Evolutionary conservation across 2,113 vertebrate genomes (phyloP).

Genomic region (Tricholaema leucomelas): DNA sequence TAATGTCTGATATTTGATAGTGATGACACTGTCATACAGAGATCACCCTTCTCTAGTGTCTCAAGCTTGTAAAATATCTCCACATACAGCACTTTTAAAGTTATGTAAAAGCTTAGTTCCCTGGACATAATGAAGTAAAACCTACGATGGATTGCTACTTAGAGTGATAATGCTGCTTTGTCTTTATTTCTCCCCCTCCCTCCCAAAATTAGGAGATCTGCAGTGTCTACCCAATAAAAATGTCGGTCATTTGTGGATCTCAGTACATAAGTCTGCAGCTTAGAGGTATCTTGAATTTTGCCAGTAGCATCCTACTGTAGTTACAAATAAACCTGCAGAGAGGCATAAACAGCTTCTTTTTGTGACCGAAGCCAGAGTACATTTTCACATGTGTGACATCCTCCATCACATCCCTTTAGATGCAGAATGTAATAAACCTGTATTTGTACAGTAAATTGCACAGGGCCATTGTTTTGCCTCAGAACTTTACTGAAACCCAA

Average conservation of each 20-base stretch:
- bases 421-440: not conserved
- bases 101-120: not conserved
- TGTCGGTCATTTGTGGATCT: not conserved
- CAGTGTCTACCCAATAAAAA: not conserved
- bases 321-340: not conserved
- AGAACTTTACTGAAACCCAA: not conserved
- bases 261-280: not conserved
- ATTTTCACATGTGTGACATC: not conserved
- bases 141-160: not conserved
- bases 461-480: not conserved
- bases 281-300: not conserved
- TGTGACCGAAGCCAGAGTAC: not conserved
- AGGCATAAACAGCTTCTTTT: not conserved
- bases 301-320: not conserved
- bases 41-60: not conserved
- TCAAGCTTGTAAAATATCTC: not conserved
- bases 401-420: not conserved
- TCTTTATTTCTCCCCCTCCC: not conserved
- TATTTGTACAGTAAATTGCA: not conserved
- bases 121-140: not conserved
- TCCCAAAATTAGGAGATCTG: not conserved
- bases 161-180: not conserved
- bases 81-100: not conserved
- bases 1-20: not conserved
- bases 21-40: not conserved